A percentile compares a stretch with the other conserved stretches of the same genome.
These are phyloP conservation scores for Lota lota DNA, from an alignment of 2,113 vertebrate genomes.

Conservation along the genomic window DNA sequence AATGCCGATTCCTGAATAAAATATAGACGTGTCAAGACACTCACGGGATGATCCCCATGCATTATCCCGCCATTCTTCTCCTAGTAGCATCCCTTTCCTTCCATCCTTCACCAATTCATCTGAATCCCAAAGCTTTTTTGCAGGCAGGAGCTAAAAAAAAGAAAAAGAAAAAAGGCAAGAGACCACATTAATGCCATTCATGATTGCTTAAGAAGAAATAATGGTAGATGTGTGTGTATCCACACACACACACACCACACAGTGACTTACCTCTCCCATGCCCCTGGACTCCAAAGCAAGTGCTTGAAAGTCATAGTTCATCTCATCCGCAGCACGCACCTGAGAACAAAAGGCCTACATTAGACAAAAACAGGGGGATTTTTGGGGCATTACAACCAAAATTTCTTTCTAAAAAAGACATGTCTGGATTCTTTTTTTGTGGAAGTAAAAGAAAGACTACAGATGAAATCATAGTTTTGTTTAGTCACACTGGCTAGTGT, in stretches of 20 bases:
- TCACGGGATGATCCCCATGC: conserved; percentile 97
- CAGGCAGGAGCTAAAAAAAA: conserved; percentile 86
- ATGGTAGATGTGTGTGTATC: too few relatives aligned
- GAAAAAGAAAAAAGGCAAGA: conserved; percentile 5
- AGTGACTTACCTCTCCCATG: conserved; percentile 91
- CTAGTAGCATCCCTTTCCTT: conserved; percentile 96
- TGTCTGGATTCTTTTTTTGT: too few relatives aligned
- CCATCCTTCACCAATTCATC: conserved; percentile 97
- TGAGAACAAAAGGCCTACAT: conserved; percentile 45
- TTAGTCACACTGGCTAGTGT: too few relatives aligned
- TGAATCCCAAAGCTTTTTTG: conserved; percentile 98
- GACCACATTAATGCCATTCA: not conserved
- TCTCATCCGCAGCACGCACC: conserved; percentile 93
- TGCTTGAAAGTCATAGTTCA: conserved; percentile 99
- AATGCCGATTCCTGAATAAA: not conserved
- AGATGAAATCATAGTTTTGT: too few relatives aligned
- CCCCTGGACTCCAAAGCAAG: conserved; percentile 97
- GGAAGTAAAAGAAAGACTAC: not conserved
- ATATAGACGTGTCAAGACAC: conserved; percentile 50
- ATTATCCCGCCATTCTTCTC: conserved; percentile 96
- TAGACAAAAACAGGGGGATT: not conserved
- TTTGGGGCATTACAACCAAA: too few relatives aligned
- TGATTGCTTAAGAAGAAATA: too few relatives aligned
- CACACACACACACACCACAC: too few relatives aligned
- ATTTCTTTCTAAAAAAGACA: not conserved